Evolutionary conservation across 2,888 invertebrate species (phyloP), one percentile per base, ranked within the genome.

Genomic region (Xanthorhoe spadicearia): DNA sequence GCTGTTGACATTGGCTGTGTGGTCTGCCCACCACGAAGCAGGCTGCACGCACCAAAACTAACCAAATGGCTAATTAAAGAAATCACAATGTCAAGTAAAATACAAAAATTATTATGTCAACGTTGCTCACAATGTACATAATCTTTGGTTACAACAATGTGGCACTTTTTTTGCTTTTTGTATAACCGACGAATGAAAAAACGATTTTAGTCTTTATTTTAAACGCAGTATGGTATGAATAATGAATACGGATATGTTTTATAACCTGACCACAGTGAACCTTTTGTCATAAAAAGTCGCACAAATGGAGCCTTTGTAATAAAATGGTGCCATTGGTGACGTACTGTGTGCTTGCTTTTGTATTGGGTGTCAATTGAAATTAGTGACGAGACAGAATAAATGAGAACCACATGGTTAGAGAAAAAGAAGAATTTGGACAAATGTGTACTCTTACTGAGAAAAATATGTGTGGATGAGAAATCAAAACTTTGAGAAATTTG

Each of bases 271-370:
- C 76, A 77, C 78, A 78, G 71, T 72, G 71, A 61, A 68, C 61
- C 70, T 68, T n/a, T 66, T 70, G 75, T 74, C 75, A 77, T 79
- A 78, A 79, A 75, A 77, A 74, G 61, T 66, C 61, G 66, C 74
- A 81, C 77, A 80, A 83, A 80, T 77, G 77, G 74, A 63, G 64
- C 67, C 77, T 74, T 78, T 77, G 77, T 78, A 71, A 76, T 74
- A 72, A 71, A 71, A 70, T 61, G 61, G 61, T 43, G 64, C 61
- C 50, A 60, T 68, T 60, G 38, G 51, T 56, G 58, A 57, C 63
- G 57, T 64, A 52, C 67, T 63, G 64, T 59, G 54, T 46, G 53
- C 57, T 38, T 9, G 55, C 64, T 66, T 70, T 71, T 69, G 72
- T 70, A 54, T 55, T 46, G 13, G 58, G 54, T 32, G 67, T 49